Evolutionary conservation across 2,888 invertebrate species (phyloP), one percentile per base, ranked within the genome.

Genomic region (Stratiomys singularior): DNA sequence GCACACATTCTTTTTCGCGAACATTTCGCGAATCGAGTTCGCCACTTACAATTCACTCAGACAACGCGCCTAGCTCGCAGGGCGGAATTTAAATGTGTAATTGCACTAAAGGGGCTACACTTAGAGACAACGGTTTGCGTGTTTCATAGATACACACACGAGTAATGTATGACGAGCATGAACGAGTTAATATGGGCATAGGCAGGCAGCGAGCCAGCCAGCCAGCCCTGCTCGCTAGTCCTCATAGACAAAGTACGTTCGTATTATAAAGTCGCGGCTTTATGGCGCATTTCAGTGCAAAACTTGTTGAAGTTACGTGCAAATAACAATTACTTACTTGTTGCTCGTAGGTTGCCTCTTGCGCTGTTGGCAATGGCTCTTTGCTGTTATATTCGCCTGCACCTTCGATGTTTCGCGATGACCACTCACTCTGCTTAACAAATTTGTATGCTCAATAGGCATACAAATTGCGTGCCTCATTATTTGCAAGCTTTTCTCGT

Each of bases 211-310:
- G 5, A 37, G 37, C 37, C 37, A 37, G 37, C 37, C 37, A 37
- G 37, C 37, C 37, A 3, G 9, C 5, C 37, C 9, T 37, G 37
- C 37, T 37, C 37, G 37, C 9, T 37, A 37, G 37, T 37, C 37
- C 27, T 18, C 58, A 74, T 37, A 30, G 23, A 74, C 21, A n/a
- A n/a, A n/a, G n/a, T n/a, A n/a, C n/a, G n/a, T n/a, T 27, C 44
- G 23, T 37, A 72, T n/a, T 27, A 18, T 60, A 60, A 37, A 72
- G 37, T 60, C 44, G 21, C 58, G 60, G n/a, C 37, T 74, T 60
- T 60, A 58, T 74, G 58, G 44, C 37, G 21, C 37, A 74, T 60
- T 74, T 74, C 46, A 74, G 60, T 58, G 74, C 60, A 58, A 60
- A 60, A 58, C 30, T 74, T 58, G 27, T 56, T 47, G 72, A 25